Evolutionary conservation across 2,113 vertebrate species (phyloP), one percentile per base, ranked within the genome.

Genomic region (Scomber scombrus): DNA sequence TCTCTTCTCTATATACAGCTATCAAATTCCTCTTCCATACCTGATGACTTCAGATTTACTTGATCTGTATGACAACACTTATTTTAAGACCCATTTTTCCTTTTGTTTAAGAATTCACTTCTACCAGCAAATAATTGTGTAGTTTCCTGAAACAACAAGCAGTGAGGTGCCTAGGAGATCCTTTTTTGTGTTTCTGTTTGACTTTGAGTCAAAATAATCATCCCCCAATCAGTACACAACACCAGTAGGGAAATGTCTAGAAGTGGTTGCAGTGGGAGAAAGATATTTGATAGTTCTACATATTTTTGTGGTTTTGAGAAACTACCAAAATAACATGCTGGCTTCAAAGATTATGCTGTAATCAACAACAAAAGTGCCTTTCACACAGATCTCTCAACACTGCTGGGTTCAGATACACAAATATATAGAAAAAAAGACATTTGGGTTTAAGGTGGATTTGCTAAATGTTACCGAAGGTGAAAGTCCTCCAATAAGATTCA

Each of bases 131-230:
- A 29, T 21, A 29, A 14, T 62, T 46, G 23, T 65, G 29, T 4
- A 19, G 31, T 49, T 63, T 47, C 47, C 62, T 19, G 31, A 60
- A 57, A 75, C 55, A 57, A 19, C 57, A 69, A 69, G 51, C 56
- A 69, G 13, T 0, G 10, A 45, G 19, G 49, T 1, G 9, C 0
- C 47, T 13, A 26, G n/a, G 19, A 49, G 29, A 26, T 21, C 13
- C 26, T 52, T 31, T 19, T 68, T 26, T 18, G 63, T 50, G 6
- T 69, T 34, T 68, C 23, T 46, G n/a, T 14, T 75, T 76, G 11
- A n/a, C 67, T 67, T 21, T 62, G 55, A 62, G 47, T 78, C 43
- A 50, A 58, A 84, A 73, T 63, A 67, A 74, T 74, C 71, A 62
- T 55, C 71, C 15, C 29, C 31, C 19, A 70, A 80, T 80, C 40